A percentile compares a stretch with the other conserved stretches of the same genome.
Evolutionary conservation across 1,140 invertebrate species (phyloP).

Genomic region (Panagrolaimus sp.): DNA sequence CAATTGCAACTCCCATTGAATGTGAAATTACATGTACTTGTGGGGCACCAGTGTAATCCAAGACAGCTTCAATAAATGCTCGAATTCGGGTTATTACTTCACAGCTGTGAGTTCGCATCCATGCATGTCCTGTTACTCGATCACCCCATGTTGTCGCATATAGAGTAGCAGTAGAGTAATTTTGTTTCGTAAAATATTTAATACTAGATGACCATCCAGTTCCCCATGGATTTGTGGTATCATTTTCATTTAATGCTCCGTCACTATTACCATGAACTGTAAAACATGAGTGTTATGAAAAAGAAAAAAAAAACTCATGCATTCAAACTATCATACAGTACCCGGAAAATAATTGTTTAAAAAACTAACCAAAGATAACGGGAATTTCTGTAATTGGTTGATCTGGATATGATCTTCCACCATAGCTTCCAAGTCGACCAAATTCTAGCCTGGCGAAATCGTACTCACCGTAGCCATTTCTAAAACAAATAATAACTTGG

Average conservation of each 20-base stretch:
- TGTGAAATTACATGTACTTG: slow-evolving; percentile 12
- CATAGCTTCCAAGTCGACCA: not conserved
- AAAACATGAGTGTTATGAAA: no score
- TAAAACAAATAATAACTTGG: not conserved
- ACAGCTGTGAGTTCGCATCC: not conserved
- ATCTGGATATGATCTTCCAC: not conserved
- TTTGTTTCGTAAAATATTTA: not conserved
- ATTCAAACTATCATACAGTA: no score
- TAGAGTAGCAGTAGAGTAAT: not conserved
- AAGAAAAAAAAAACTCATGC: no score
- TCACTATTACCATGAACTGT: slow-evolving; percentile 3
- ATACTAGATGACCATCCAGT: slow-evolving; percentile 2
- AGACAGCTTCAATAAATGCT: slow-evolving; percentile 11
- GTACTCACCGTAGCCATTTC: slow-evolving; percentile 2
- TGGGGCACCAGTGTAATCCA: not conserved
- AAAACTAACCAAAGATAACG: not conserved
- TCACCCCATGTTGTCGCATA: slow-evolving; percentile 10
- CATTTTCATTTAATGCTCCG: slow-evolving; percentile 1
- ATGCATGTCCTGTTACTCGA: not conserved
- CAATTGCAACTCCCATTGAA: slow-evolving; percentile 2
- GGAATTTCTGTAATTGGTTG: not conserved
- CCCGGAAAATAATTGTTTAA: no score
- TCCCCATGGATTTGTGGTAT: not conserved
- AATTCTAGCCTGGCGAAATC: not conserved
- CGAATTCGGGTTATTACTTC: not conserved